Evolutionary conservation across 2,113 vertebrate genomes (phyloP).

Genomic region (Cebus imitator): DNA sequence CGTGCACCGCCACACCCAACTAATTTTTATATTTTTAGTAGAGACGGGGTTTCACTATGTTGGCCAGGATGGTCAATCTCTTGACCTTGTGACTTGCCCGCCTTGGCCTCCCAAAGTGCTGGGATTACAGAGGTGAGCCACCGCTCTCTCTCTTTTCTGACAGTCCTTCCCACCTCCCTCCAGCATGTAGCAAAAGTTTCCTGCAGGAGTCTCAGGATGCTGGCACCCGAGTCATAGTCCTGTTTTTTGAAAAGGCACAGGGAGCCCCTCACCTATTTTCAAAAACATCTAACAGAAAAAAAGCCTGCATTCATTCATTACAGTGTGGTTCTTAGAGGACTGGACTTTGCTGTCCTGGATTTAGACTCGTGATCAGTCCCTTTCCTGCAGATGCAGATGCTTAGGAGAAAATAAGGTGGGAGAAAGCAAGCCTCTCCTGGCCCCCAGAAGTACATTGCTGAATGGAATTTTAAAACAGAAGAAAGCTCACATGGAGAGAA

Average conservation of each 20-base stretch:
- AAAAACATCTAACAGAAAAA: neutral
- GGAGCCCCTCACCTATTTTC: conserved; percentile 14
- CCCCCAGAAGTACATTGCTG: neutral
- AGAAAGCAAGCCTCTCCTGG: neutral
- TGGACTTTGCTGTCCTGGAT: neutral
- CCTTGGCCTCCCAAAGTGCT: no score
- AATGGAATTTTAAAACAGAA: conserved; percentile 4
- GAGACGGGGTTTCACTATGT: no score
- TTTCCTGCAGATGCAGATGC: neutral
- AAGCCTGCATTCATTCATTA: neutral
- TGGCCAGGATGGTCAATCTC: no score
- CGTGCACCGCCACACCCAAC: no score
- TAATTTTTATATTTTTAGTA: no score
- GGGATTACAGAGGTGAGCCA: no score
- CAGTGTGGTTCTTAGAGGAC: neutral
- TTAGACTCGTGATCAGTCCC: neutral
- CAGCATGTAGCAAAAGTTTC: neutral
- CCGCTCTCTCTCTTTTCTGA: neutral
- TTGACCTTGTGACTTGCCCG: no score
- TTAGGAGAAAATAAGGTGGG: neutral
- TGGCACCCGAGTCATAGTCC: neutral
- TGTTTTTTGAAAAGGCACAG: neutral
- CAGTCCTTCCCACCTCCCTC: neutral
- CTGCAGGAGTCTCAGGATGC: neutral
- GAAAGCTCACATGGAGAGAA: neutral